Conservation (phyloP, 2,113 vertebrate species). For the Oryzias woworae region DNA sequence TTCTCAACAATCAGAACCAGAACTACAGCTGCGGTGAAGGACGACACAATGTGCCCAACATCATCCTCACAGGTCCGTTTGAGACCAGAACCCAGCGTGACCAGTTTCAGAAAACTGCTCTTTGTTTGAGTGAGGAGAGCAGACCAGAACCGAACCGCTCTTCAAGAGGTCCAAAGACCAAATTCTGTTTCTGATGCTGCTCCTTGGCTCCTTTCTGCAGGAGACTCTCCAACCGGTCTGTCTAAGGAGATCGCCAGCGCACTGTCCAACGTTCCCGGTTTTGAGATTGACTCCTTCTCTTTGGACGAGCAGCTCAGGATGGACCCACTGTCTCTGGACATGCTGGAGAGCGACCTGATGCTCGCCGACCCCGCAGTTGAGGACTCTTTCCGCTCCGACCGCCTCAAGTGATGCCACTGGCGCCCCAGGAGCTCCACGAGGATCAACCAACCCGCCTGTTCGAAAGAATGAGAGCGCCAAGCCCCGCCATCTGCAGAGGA, state of each 20-base stretch:
- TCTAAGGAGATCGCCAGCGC: slow-evolving; percentile 90
- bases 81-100: fast-evolving
- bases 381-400: slow-evolving; percentile 90
- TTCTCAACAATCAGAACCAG: slow-evolving; percentile 81
- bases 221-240: slow-evolving; percentile 83
- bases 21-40: slow-evolving; percentile 63
- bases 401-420: slow-evolving; percentile 79
- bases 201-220: slow-evolving; percentile 37
- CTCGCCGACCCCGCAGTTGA: slow-evolving; percentile 89
- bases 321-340: slow-evolving; percentile 86
- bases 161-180: too few species aligned
- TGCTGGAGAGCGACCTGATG: slow-evolving; percentile 89
- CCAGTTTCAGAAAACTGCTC: neutral
- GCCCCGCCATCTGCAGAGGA: neutral
- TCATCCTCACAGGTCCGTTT: slow-evolving; percentile 75
- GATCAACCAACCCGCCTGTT: neutral
- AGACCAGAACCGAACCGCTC: neutral
- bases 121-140: too few species aligned
- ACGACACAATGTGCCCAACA: slow-evolving; percentile 83
- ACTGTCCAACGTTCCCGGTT: slow-evolving; percentile 87
- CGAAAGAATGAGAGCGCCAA: slow-evolving; percentile 1
- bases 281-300: slow-evolving; percentile 84
- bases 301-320: slow-evolving; percentile 85
- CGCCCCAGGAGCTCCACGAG: neutral
- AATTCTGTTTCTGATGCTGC: neutral